Evolutionary conservation across 2,888 invertebrate genomes (phyloP), one percentile per base, ranked within the genome.

Genomic region (Eupelmus urozonus): DNA sequence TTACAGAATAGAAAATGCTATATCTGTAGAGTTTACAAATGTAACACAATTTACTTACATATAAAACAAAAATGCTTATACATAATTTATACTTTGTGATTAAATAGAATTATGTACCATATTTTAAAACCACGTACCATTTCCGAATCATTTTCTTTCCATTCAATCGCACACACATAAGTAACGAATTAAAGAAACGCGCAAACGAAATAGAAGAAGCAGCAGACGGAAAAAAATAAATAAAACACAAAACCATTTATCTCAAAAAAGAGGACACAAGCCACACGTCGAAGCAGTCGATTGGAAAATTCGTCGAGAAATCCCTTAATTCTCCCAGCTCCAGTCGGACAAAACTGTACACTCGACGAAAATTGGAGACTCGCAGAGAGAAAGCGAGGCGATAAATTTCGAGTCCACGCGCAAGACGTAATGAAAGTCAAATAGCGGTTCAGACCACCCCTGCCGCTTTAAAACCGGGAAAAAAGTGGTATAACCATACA

Each of bases 351-450:
- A 65, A 53, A 40, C 63, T 40, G 34, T 27, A 18, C 45, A 13
- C 16, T 7, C 13, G 16, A 45, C 45, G 13, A 45, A 45, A 45
- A 45, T 45, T 34, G 34, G 3, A 34, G 13, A 13, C 27, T 16
- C 7, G 53, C 34, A 25, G 16, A 40, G 9, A 40, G 45, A 55
- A 59, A 81, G 81, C 78, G 79, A 80, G 60, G 80, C 85, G 85
- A 87, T 87, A 87, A 87, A 87, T 87, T 87, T 85, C 80, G 82
- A 82, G 83, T 11, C 27, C 16, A 45, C 34, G 16, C 45, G n/a
- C 85, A 85, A 86, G 85, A 86, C 85, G 88, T 88, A 88, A 89
- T 89, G 88, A 89, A 89, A 89, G 88, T 88, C 89, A 89, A 89
- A 89, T 88, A 88, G 88, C 83, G 87, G 86, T 86, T 85, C 53